A percentile compares a stretch with the other conserved stretches of the same genome.
Conservation (phyloP, 2,888 invertebrate species). For the Kuschelorhynchus macadamiae region DNA sequence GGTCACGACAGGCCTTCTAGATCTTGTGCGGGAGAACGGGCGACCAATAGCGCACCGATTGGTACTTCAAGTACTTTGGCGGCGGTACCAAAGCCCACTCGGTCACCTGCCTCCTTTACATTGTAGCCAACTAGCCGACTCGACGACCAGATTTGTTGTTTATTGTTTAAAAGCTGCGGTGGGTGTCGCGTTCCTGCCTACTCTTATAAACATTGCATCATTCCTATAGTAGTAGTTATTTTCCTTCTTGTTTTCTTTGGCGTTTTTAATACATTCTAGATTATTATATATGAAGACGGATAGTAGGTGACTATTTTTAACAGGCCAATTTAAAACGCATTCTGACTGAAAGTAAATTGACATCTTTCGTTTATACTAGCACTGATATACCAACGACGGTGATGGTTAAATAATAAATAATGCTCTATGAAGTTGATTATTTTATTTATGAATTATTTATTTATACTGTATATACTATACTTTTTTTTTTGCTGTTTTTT, state of each 20-base stretch:
- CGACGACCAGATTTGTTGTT: conserved; percentile 27
- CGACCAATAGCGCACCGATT: conserved; percentile 50
- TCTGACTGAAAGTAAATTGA: no score
- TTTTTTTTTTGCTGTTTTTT: no score
- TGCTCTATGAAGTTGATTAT: no score
- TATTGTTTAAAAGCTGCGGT: conserved; percentile 44
- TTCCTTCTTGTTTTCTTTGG: not conserved
- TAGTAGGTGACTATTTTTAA: no score
- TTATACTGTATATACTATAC: no score
- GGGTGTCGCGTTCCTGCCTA: conserved; percentile 40
- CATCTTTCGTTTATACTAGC: no score
- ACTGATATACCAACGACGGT: no score
- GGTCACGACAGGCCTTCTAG: conserved; percentile 29
- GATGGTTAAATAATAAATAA: no score
- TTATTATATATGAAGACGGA: no score
- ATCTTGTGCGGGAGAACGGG: conserved; percentile 37
- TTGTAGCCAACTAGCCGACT: conserved; percentile 41
- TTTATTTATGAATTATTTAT: no score
- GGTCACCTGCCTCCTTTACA: conserved; percentile 51
- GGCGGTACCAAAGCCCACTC: conserved; percentile 39
- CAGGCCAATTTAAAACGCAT: no score
- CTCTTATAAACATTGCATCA: conserved; percentile 5
- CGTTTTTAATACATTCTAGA: not conserved
- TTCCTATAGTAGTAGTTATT: not conserved
- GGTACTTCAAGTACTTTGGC: conserved; percentile 49